A percentile compares a stretch with the other conserved stretches of the same genome.
Evolutionary conservation across 2,797 vertebrate species (phyloP).

Genomic region (Chromobotia macracanthus): DNA sequence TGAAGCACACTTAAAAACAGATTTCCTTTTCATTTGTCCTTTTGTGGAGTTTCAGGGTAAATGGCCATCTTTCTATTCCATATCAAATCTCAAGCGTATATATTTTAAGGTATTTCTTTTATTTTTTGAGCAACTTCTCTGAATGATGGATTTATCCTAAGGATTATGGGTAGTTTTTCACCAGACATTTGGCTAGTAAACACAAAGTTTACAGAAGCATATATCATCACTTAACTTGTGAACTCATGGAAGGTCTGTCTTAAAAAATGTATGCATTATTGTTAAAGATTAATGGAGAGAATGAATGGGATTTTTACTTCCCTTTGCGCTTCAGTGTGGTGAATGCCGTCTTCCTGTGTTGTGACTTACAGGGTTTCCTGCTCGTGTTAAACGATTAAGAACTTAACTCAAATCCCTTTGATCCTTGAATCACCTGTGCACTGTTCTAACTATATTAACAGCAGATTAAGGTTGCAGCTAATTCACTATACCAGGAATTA

Average conservation of each 20-base stretch:
- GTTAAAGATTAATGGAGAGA: background rate
- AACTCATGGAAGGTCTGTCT: background rate
- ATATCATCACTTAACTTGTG: conserved; percentile 28
- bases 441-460: conserved; percentile 42
- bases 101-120: too few relatives aligned
- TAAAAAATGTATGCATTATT: background rate
- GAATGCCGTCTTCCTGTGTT: conserved; percentile 15
- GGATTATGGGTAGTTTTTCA: background rate
- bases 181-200: background rate
- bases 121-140: background rate
- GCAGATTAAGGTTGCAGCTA: conserved; percentile 68
- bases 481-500: conserved; percentile 45
- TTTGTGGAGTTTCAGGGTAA: background rate
- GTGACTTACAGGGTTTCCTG: conserved; percentile 41
- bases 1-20: background rate
- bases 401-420: conserved; percentile 33
- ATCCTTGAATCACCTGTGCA: conserved; percentile 17
- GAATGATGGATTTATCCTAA: background rate
- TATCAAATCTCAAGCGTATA: background rate
- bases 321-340: background rate
- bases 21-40: background rate
- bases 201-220: background rate
- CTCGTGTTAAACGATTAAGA: conserved; percentile 47
- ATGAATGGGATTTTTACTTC: background rate
- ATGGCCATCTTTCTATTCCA: background rate